Evolutionary conservation across 1,140 invertebrate species (phyloP).

Genomic region (Luehdorfia chinensis): DNA sequence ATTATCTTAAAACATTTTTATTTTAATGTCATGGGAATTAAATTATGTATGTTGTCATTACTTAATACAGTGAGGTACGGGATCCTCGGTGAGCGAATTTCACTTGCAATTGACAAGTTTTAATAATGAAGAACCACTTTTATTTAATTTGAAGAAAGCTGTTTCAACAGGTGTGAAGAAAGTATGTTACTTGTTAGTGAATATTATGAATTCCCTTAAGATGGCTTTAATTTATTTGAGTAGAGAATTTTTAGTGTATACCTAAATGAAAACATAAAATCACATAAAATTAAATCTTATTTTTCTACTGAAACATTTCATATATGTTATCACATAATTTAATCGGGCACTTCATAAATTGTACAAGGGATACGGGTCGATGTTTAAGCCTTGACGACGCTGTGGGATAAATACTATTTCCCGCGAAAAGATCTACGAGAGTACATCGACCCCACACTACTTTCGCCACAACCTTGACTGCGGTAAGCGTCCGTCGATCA

Average conservation of each 20-base stretch:
- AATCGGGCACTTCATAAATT: background rate
- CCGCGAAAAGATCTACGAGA: slow-evolving; percentile 22
- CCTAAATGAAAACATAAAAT: too few species aligned
- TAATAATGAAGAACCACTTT: background rate
- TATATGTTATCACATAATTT: slow-evolving; percentile 6
- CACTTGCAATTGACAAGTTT: background rate
- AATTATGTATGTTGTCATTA: too few species aligned
- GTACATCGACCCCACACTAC: slow-evolving; percentile 48
- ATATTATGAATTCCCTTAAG: too few species aligned
- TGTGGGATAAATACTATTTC: slow-evolving; percentile 20
- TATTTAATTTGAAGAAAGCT: slow-evolving; percentile 1
- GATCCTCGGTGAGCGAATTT: background rate
- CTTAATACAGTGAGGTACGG: too few species aligned
- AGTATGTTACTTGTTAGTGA: too few species aligned
- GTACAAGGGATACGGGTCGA: background rate
- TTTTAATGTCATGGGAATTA: too few species aligned
- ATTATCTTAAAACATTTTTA: too few species aligned
- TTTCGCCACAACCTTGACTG: slow-evolving; percentile 72
- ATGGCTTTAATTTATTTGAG: too few species aligned
- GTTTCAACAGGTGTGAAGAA: background rate
- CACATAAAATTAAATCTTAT: too few species aligned
- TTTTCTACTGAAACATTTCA: too few species aligned
- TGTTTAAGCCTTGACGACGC: slow-evolving; percentile 22
- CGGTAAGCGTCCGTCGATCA: slow-evolving; percentile 19
- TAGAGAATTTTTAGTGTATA: too few species aligned